A percentile compares a stretch with the other conserved stretches of the same genome.
phyloP scores from a whole-genome alignment of 1,140 invertebrate genomes.

The Brachystomella parvula region DNA sequence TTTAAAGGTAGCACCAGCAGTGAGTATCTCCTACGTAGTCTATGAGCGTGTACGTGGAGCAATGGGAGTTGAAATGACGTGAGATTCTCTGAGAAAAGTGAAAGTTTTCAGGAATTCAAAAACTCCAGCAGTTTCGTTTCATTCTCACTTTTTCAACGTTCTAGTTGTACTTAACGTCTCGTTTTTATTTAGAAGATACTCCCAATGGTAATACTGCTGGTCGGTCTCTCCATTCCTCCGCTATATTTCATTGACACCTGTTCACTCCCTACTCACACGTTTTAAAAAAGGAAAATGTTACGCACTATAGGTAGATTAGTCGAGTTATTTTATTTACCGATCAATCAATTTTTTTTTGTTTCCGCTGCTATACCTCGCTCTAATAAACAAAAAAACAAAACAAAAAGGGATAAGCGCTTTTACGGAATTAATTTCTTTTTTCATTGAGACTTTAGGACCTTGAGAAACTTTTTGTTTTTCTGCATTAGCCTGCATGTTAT shows the following conservation, averaged over 20 bases:
- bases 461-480: no score
- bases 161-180: not conserved
- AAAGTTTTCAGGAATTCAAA: not conserved
- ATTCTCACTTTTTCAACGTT: not conserved
- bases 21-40: slow-evolving; percentile 93
- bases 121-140: not conserved
- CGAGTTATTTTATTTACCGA: no score
- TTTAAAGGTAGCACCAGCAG: slow-evolving; percentile 76
- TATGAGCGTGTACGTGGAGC: slow-evolving; percentile 82
- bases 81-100: not conserved
- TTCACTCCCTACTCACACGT: not conserved
- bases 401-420: no score
- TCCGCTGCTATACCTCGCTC: no score
- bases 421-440: no score
- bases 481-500: no score
- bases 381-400: no score
- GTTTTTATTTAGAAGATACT: not conserved
- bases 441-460: no score
- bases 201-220: not conserved
- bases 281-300: no score
- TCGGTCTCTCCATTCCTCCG: not conserved
- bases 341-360: no score
- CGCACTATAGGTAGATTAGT: no score
- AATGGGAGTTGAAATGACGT: slow-evolving; percentile 76
- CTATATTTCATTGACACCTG: not conserved